Conservation (phyloP, 53 echinoderm and acorn worm species). For the Zoroaster sp. region DNA sequence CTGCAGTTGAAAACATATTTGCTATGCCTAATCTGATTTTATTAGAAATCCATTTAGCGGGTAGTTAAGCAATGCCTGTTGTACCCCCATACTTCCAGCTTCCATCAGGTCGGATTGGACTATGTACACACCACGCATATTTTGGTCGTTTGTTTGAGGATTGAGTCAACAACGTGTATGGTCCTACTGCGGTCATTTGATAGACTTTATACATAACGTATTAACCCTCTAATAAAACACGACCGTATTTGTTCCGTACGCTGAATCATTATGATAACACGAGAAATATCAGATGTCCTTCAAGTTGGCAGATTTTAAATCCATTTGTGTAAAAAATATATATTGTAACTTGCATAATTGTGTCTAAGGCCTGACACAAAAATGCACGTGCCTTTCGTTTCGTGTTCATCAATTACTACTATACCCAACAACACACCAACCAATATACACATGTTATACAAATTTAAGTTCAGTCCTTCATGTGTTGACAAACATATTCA, state of each 20-base stretch:
- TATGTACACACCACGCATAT: background rate
- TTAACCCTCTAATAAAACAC: slow-evolving; percentile 41
- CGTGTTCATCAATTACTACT: too few relatives aligned
- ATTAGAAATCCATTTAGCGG: slow-evolving; percentile 22
- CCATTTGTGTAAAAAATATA: background rate
- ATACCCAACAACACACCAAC: too few relatives aligned
- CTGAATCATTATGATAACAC: slow-evolving; percentile 31
- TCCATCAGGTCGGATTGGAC: background rate
- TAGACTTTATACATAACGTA: slow-evolving; percentile 79
- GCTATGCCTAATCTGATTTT: slow-evolving; percentile 3
- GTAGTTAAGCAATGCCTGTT: slow-evolving; percentile 6
- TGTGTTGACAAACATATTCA: too few relatives aligned
- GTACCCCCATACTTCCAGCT: background rate
- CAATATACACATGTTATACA: too few relatives aligned
- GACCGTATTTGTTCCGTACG: slow-evolving; percentile 47
- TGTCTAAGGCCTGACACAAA: background rate
- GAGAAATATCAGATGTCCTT: background rate
- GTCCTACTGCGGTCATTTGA: slow-evolving; percentile 56
- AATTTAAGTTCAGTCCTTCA: too few relatives aligned
- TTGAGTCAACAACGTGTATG: slow-evolving; percentile 16
- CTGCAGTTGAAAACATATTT: background rate
- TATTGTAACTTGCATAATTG: background rate
- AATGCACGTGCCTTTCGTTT: background rate
- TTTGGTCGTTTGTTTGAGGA: background rate
- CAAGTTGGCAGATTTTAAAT: background rate